Percentiles rank a stretch among this genome's conserved stretches.
Conservation (phyloP, 2,888 invertebrate genomes). For the Prosapia bicincta region DNA sequence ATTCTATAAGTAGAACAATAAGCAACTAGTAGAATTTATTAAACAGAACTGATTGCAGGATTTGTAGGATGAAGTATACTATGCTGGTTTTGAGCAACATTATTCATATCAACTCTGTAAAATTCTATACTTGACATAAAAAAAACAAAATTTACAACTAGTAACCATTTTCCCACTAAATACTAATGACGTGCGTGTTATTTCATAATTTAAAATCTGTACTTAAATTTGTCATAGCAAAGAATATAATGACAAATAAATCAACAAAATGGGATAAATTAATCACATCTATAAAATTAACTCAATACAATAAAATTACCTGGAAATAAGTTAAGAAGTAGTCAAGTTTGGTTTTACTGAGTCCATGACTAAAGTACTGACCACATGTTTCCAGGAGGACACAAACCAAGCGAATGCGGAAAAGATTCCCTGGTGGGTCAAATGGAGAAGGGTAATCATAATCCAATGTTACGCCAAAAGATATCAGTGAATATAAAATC, state of each 20-base stretch:
- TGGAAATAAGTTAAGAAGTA: conserved; percentile 94
- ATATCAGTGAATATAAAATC: conserved; percentile 86
- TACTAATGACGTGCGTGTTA: no score
- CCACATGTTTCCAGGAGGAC: conserved; percentile 92
- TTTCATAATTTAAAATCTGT: not conserved
- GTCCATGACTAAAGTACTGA: conserved; percentile 88
- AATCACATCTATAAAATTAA: not conserved
- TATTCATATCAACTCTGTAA: no score
- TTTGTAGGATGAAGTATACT: no score
- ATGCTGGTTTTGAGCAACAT: no score
- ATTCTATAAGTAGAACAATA: no score
- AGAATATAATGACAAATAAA: not conserved
- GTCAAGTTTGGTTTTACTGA: conserved; percentile 84
- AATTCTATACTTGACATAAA: no score
- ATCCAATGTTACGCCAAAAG: conserved; percentile 75
- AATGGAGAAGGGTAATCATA: conserved; percentile 62
- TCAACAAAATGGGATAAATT: not conserved
- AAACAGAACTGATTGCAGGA: no score
- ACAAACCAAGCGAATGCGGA: conserved; percentile 84
- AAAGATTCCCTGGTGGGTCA: conserved; percentile 87
- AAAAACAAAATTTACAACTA: no score
- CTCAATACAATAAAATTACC: no score
- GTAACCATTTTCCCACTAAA: no score
- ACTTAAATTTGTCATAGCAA: no score
- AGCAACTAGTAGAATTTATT: no score